Evolutionary conservation across 2,113 vertebrate genomes (phyloP), one percentile per base, ranked within the genome.

Genomic region (Xiphias gladius): DNA sequence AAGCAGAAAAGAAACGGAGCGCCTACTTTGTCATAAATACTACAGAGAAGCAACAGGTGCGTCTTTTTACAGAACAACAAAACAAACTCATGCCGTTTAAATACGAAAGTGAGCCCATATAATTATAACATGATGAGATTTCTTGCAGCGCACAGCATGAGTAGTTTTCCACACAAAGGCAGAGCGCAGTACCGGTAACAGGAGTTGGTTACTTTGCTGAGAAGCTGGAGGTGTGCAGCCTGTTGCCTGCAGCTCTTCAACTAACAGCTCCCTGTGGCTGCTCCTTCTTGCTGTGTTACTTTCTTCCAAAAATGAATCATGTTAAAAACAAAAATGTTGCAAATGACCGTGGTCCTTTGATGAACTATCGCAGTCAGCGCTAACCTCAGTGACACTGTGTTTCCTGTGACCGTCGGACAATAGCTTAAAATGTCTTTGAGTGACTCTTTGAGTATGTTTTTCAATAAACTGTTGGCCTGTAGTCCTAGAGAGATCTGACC

Each of bases 201-300:
- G 16, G 55, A 67, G 41, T 4, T 48, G 22, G 68, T 63, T 24
- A 24, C 3, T 20, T 10, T 26, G 32, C 35, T 48, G 28, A 46
- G 80, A 69, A 14, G 43, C 20, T 61, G 30, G 68, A 73, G 41
- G 50, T 52, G 79, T 68, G 32, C 24, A 35, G 16, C 32, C 17
- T 67, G 37, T 41, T 41, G 20, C 30, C 67, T 39, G 37, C 24
- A 24, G 46, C 64, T 55, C 30, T 3, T 50, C n/a, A 37, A 67
- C 12, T 2, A 24, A 26, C 17, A 57, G 20, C 8, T 71, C 28
- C 32, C 13, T 66, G 16, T 0, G 17, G 16, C 41, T 19, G 46
- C 30, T 71, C 5, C 3, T n/a, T 55, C 20, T 54, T 37, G 7
- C 32, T 55, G 13, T 20, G n/a, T n/a, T 54, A 16, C 19, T 52